Conservation (phyloP, 1,140 invertebrate genomes). For the Calliphora vicina region DNA sequence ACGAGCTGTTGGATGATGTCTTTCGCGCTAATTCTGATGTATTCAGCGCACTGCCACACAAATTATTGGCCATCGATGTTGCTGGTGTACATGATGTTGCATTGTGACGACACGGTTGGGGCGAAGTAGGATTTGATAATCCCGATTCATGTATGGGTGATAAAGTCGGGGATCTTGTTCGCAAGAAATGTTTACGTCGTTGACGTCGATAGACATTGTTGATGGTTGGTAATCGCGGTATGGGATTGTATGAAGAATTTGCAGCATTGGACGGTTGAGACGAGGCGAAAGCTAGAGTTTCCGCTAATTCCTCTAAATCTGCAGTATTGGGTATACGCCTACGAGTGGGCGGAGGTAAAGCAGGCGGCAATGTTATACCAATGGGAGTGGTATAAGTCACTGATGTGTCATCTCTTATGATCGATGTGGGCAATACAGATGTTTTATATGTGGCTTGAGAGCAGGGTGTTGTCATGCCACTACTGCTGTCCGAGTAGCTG, state of each 20-base stretch:
- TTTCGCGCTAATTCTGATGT: constrained; percentile 43
- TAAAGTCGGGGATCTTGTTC: constrained; percentile 68
- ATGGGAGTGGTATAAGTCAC: constrained; percentile 47
- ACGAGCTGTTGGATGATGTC: constrained; percentile 52
- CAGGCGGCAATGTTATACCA: constrained; percentile 59
- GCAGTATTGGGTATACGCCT: constrained; percentile 63
- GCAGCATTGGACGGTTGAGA: constrained; percentile 44
- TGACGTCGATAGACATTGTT: constrained; percentile 57
- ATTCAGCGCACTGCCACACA: constrained; percentile 41
- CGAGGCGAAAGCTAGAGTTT: constrained; percentile 61
- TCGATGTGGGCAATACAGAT: constrained; percentile 55
- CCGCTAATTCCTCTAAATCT: constrained; percentile 66
- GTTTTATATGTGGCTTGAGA: constrained; percentile 45
- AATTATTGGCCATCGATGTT: constrained; percentile 46
- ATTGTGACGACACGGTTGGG: constrained; percentile 65
- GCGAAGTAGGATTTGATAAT: constrained; percentile 76
- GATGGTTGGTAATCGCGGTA: constrained; percentile 38
- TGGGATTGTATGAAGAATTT: constrained; percentile 38
- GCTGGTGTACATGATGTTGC: constrained; percentile 41
- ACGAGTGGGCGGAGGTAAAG: constrained; percentile 64
- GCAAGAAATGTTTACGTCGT: constrained; percentile 64
- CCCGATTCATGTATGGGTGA: constrained; percentile 78
- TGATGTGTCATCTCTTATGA: constrained; percentile 58
- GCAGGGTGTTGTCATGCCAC: constrained; percentile 38
- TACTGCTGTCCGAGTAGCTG: constrained; percentile 50